Evolutionary conservation across 2,113 vertebrate genomes (phyloP).

Genomic region (Dendropsophus ebraccatus): DNA sequence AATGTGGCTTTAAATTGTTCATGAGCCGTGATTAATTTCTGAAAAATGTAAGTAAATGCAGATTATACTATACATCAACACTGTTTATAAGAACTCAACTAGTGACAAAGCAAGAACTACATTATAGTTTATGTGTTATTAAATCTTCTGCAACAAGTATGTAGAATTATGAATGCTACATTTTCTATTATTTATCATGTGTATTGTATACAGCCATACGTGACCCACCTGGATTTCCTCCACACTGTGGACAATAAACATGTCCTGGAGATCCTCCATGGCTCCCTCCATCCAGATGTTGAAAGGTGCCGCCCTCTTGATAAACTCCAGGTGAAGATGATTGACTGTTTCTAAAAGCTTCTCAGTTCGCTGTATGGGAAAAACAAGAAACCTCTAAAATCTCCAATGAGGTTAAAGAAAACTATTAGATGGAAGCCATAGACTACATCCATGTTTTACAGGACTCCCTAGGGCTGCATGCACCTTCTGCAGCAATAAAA

Average conservation of each 20-base stretch:
- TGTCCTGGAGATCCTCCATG: slow-evolving; percentile 88
- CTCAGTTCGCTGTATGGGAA: slow-evolving; percentile 73
- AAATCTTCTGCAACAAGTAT: background rate
- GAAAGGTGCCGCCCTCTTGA: slow-evolving; percentile 82
- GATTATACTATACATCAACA: no score
- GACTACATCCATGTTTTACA: no score
- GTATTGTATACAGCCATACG: background rate
- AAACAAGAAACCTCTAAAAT: background rate
- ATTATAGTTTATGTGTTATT: background rate
- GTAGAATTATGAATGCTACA: background rate
- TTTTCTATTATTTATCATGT: background rate
- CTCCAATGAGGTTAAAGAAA: background rate
- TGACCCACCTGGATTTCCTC: slow-evolving; percentile 93
- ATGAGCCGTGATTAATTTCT: slow-evolving; percentile 89
- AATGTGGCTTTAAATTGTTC: slow-evolving; percentile 88
- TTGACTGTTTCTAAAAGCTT: slow-evolving; percentile 82
- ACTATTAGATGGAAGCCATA: no score
- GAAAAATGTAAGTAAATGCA: slow-evolving; percentile 26
- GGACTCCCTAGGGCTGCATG: no score
- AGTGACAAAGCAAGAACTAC: no score
- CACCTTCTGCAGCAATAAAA: no score
- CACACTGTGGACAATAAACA: slow-evolving; percentile 92
- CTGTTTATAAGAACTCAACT: no score
- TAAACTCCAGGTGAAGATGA: slow-evolving; percentile 81
- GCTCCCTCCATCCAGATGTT: slow-evolving; percentile 88